Evolutionary conservation across 2,797 vertebrate genomes (phyloP).

Genomic region (Poeciliopsis paucimaculata): DNA sequence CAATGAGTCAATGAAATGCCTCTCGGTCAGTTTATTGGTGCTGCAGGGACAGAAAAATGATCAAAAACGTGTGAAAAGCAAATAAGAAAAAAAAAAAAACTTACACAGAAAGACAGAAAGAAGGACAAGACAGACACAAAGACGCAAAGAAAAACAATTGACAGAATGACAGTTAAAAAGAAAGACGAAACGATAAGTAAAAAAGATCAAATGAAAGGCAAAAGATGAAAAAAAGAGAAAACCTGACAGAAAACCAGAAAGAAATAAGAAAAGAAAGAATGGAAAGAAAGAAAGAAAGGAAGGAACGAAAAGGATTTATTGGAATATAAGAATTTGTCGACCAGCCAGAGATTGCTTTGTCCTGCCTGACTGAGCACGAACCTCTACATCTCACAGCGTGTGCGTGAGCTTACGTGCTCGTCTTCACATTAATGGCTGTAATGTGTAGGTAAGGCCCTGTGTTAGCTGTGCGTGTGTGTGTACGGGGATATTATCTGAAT

Average conservation of each 20-base stretch:
- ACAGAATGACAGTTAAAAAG: background rate
- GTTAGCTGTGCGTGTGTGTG: constrained; percentile 5
- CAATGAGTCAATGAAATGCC: background rate
- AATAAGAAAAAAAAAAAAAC: background rate
- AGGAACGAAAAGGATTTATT: constrained; percentile 55
- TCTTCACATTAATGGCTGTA: constrained; percentile 32
- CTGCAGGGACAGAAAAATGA: too few species aligned
- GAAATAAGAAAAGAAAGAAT: background rate
- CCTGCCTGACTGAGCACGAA: constrained; percentile 65
- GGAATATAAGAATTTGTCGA: constrained; percentile 59
- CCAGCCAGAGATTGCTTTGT: constrained; percentile 66
- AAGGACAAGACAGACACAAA: background rate
- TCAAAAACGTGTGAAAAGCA: background rate
- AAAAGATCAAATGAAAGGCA: constrained; percentile 12
- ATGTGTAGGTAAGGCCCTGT: constrained; percentile 35
- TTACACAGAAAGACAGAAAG: background rate
- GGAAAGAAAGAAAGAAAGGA: constrained; percentile 11
- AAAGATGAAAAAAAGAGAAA: background rate
- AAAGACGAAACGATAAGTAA: background rate
- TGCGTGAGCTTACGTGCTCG: constrained; percentile 21
- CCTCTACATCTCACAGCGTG: constrained; percentile 15
- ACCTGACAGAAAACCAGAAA: background rate
- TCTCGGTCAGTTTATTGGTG: too few species aligned
- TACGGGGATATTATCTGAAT: constrained; percentile 20
- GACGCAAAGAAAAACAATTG: background rate